A percentile compares a stretch with the other conserved stretches of the same genome.
These are phyloP conservation scores for Clarias macrocephalus DNA, from an alignment of 2,113 vertebrate species.

Conservation along the genomic window DNA sequence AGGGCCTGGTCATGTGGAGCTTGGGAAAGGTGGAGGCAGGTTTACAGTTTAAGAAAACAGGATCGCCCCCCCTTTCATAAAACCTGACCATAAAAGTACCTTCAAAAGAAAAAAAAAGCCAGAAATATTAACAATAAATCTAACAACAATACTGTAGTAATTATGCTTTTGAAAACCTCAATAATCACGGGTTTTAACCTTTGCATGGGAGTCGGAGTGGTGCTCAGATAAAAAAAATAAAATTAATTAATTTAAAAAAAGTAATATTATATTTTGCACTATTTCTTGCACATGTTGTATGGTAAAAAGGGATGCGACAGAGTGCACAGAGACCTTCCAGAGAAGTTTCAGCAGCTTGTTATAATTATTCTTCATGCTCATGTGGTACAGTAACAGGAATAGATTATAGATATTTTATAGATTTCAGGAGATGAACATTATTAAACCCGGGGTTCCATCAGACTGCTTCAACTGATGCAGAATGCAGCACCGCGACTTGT, in stretches of 20 bases:
- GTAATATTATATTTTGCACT: background rate
- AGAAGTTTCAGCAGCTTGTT: background rate
- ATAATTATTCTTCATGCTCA: background rate
- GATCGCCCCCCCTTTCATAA: background rate
- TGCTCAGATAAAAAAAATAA: background rate
- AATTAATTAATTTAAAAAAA: no score
- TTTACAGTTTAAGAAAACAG: constrained; percentile 37
- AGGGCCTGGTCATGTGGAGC: constrained; percentile 57
- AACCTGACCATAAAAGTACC: constrained; percentile 23
- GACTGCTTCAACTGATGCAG: background rate
- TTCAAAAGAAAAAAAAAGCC: no score
- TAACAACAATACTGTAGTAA: background rate
- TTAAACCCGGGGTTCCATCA: background rate
- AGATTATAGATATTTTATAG: background rate
- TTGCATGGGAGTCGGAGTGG: background rate
- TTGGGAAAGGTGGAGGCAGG: constrained; percentile 52
- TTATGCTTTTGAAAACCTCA: background rate
- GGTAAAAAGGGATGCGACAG: background rate
- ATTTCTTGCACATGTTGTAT: background rate
- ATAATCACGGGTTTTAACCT: background rate
- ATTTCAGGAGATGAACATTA: background rate
- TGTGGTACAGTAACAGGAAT: background rate
- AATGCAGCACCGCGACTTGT: background rate
- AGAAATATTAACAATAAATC: background rate
- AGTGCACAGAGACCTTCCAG: background rate